Conservation (phyloP, 2,888 invertebrate species). For the Drosophila longiperda region DNA sequence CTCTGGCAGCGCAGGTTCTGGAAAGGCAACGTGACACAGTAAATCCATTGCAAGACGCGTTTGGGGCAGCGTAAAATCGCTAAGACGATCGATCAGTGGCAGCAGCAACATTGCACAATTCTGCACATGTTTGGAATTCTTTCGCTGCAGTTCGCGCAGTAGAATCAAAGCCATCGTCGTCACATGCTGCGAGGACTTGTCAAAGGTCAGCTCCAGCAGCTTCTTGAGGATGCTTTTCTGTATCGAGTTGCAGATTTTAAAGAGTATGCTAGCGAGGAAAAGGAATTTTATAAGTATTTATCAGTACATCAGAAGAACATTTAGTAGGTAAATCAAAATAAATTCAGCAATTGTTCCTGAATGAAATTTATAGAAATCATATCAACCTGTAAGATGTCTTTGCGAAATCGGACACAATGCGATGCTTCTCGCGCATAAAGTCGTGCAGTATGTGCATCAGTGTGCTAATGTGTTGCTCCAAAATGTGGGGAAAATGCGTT, state of each 20-base stretch:
- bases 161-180: slow-evolving; percentile 81
- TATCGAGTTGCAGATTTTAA: slow-evolving; percentile 79
- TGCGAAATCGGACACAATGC: slow-evolving; percentile 87
- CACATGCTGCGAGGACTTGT: slow-evolving; percentile 78
- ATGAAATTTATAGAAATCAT: neutral
- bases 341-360: neutral
- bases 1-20: slow-evolving; percentile 84
- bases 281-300: neutral
- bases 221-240: slow-evolving; percentile 82
- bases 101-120: slow-evolving; percentile 83
- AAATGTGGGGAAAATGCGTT: slow-evolving; percentile 86
- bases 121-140: slow-evolving; percentile 81
- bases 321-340: no score
- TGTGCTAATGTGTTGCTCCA: slow-evolving; percentile 86
- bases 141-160: slow-evolving; percentile 79
- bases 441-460: slow-evolving; percentile 87
- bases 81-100: slow-evolving; percentile 90
- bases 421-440: slow-evolving; percentile 86
- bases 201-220: slow-evolving; percentile 81
- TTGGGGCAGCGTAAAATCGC: slow-evolving; percentile 90
- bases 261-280: slow-evolving; percentile 73
- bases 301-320: neutral
- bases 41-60: slow-evolving; percentile 92
- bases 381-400: slow-evolving; percentile 86
- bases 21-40: slow-evolving; percentile 90